A percentile compares a stretch with the other conserved stretches of the same genome.
These are phyloP conservation scores for Camelus dromedarius DNA, from an alignment of 2,113 vertebrate species.

Conservation along the genomic window DNA sequence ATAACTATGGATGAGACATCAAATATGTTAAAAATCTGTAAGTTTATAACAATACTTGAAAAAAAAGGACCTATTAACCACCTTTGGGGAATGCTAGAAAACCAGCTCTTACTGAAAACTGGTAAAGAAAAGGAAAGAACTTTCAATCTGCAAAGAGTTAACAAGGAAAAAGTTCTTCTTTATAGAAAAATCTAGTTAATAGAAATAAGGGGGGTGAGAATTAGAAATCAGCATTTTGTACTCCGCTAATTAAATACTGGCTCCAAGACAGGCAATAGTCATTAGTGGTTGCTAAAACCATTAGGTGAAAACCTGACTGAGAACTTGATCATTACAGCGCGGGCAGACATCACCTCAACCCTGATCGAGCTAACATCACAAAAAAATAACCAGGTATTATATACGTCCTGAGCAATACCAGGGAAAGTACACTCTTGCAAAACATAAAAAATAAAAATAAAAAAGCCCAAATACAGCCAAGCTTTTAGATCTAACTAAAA, in stretches of 20 bases:
- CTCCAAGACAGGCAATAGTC: background rate
- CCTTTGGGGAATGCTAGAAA: background rate
- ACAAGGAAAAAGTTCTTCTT: background rate
- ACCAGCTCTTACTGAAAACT: constrained; percentile 1
- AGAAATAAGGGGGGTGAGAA: background rate
- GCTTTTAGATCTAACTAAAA: background rate
- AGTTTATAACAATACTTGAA: background rate
- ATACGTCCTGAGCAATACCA: background rate
- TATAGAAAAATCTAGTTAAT: background rate
- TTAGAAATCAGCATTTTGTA: background rate
- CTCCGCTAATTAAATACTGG: background rate
- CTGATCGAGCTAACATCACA: background rate
- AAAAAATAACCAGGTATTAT: background rate
- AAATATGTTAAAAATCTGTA: background rate
- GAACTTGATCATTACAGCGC: background rate
- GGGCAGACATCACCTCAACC: background rate
- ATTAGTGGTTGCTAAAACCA: background rate
- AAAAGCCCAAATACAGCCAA: background rate
- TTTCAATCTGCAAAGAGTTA: constrained; percentile 11
- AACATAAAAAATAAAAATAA: background rate
- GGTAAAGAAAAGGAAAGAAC: background rate
- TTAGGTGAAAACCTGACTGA: background rate
- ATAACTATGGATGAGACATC: background rate
- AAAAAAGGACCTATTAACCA: background rate
- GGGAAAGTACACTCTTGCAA: background rate